Conservation (phyloP, 2,113 vertebrate species). For the Mesitornis unicolor region DNA sequence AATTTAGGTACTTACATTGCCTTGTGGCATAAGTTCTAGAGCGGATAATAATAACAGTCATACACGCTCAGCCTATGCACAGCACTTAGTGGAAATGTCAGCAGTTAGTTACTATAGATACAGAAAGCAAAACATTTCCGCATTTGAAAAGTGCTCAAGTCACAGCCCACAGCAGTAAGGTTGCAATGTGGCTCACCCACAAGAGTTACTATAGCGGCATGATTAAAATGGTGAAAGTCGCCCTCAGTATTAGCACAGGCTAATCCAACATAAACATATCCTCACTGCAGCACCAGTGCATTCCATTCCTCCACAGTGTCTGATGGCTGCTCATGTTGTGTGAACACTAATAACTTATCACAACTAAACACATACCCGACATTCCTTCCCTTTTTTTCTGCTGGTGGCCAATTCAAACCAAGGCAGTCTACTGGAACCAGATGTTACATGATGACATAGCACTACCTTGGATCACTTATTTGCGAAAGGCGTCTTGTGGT, state of each 20-base stretch:
- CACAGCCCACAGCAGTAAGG: background rate
- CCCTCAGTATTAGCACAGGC: background rate
- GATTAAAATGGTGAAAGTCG: background rate
- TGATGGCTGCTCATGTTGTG: background rate
- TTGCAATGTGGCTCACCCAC: background rate
- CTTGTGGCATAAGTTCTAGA: background rate
- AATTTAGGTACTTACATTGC: background rate
- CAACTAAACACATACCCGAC: background rate
- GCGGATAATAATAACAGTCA: background rate
- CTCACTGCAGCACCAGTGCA: background rate
- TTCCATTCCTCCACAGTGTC: background rate
- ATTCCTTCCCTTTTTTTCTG: background rate
- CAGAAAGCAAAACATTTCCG: background rate
- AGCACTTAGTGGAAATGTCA: background rate
- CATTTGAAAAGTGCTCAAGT: background rate
- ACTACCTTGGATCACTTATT: background rate
- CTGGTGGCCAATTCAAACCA: background rate
- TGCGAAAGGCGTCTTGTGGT: background rate
- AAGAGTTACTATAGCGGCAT: accelerated
- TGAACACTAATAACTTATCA: background rate
- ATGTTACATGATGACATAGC: background rate
- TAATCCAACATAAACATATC: background rate
- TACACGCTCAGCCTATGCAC: background rate
- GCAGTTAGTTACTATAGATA: conserved; percentile 20
- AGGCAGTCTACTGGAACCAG: background rate